Conservation (phyloP, 2,888 invertebrate genomes). For the Caenorhabditis sp. region DNA sequence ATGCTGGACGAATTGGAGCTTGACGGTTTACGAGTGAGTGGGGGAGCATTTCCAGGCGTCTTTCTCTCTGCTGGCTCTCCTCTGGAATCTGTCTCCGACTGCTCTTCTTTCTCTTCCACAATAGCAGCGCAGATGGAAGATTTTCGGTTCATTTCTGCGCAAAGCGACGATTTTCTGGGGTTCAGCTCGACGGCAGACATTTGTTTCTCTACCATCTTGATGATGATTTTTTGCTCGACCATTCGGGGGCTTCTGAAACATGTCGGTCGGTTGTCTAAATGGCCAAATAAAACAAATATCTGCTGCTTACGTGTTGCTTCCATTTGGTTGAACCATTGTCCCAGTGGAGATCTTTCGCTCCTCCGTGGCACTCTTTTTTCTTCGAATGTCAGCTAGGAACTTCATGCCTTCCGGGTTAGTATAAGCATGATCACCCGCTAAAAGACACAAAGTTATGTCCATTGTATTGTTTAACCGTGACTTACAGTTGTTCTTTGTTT, state of each 20-base stretch:
- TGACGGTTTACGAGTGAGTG: conserved; percentile 24
- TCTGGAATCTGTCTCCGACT: conserved; percentile 38
- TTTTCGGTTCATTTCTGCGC: conserved; percentile 41
- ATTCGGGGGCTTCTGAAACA: neutral
- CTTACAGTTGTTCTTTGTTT: conserved; percentile 6
- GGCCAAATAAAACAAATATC: too few species aligned
- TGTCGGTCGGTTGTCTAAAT: too few species aligned
- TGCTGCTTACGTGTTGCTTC: neutral
- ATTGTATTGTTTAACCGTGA: neutral
- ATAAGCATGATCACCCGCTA: conserved; percentile 14
- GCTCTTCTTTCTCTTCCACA: conserved; percentile 55
- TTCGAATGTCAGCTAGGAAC: conserved; percentile 39
- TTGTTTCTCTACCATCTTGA: conserved; percentile 7
- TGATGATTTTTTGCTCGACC: neutral
- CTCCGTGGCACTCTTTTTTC: conserved; percentile 6
- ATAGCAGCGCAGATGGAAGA: conserved; percentile 48
- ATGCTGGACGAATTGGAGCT: conserved; percentile 22
- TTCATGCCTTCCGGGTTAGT: conserved; percentile 37
- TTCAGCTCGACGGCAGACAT: conserved; percentile 30
- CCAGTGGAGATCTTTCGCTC: neutral
- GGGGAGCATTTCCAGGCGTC: neutral
- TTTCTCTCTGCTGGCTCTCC: conserved; percentile 33
- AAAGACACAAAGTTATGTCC: neutral
- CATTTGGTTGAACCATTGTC: neutral
- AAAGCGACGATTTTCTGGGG: conserved; percentile 16